Percentiles rank a stretch among this genome's conserved stretches.
Conservation (phyloP, 1,140 invertebrate species). For the Hylyphantes graminicola region DNA sequence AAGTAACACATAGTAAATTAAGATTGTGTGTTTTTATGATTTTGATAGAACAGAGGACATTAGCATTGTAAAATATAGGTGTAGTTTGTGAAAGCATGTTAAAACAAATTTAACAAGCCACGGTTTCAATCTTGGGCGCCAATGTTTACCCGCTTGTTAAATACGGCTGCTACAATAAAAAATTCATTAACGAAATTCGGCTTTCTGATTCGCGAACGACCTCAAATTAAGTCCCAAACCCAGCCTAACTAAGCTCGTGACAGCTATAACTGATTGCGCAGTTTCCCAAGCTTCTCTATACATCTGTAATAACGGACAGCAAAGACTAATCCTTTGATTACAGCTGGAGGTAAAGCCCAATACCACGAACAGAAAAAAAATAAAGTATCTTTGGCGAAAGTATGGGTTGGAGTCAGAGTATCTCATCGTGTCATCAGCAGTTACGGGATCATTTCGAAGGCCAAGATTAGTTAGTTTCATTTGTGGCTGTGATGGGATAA, state of each 20-base stretch:
- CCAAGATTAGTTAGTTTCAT: constrained; percentile 32
- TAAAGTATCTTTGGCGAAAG: background rate
- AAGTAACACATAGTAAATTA: too few species aligned
- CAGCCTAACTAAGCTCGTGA: constrained; percentile 24
- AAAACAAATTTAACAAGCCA: too few species aligned
- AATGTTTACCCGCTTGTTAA: too few species aligned
- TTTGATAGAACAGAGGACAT: too few species aligned
- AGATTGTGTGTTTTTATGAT: too few species aligned
- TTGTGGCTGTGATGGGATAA: constrained; percentile 29
- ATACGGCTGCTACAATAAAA: too few species aligned
- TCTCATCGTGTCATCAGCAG: constrained; percentile 11
- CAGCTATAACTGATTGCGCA: constrained; percentile 36
- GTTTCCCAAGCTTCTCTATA: constrained; percentile 24
- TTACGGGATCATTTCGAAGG: constrained; percentile 32
- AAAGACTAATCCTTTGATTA: constrained; percentile 39
- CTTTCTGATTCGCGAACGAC: constrained; percentile 41
- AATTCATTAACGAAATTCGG: background rate
- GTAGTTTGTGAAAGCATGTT: too few species aligned
- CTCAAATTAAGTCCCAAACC: constrained; percentile 42
- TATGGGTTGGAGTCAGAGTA: background rate
- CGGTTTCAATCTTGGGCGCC: too few species aligned
- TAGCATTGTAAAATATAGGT: too few species aligned
- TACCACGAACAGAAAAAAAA: background rate
- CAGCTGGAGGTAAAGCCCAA: constrained; percentile 4
- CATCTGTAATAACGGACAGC: constrained; percentile 39